Conservation (phyloP, 2,113 vertebrate species). For the Rhinolophus ferrumequinum region DNA sequence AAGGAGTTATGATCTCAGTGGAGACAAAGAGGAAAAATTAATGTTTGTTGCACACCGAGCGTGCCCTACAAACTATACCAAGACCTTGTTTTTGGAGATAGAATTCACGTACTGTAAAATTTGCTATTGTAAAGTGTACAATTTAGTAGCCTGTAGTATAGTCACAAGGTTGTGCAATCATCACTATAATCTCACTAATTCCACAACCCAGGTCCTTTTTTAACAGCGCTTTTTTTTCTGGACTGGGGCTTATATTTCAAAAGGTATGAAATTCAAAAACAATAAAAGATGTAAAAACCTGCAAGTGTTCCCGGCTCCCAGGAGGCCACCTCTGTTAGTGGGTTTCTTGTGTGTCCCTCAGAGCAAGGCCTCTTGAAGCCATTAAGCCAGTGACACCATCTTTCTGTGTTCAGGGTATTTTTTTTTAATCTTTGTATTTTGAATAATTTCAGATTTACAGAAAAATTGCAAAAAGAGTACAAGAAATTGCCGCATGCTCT, state of each 20-base stretch:
- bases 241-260: not conserved
- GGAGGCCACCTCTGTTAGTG: not conserved
- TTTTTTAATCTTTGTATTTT: not conserved
- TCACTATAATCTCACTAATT: not conserved
- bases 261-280: not conserved
- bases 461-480: not conserved
- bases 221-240: not conserved
- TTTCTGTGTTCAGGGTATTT: not conserved
- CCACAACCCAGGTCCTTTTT: not conserved
- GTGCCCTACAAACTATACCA: not conserved
- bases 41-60: rapidly evolving
- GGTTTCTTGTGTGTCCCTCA: not conserved
- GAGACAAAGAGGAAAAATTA: not conserved
- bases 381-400: not conserved
- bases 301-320: not conserved
- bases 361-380: not conserved
- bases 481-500: not conserved
- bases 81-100: not conserved
- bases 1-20: not conserved
- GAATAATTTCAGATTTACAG: not conserved
- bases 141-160: rapidly evolving
- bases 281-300: not conserved
- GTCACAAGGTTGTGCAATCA: not conserved
- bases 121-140: not conserved
- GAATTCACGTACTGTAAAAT: not conserved